Evolutionary conservation across 2,888 invertebrate species (phyloP).

Genomic region (Drepanosiphum platanoidis): DNA sequence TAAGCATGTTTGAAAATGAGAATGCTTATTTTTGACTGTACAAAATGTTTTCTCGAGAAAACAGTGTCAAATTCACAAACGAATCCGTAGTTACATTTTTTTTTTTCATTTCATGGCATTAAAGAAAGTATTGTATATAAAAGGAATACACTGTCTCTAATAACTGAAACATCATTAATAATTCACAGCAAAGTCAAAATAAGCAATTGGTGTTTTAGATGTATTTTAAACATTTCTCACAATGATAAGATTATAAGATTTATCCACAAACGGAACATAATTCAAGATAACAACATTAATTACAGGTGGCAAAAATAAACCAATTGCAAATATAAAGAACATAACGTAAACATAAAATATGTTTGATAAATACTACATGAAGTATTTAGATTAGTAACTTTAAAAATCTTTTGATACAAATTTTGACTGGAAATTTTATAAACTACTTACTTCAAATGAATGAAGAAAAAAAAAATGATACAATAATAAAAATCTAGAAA

Average conservation of each 20-base stretch:
- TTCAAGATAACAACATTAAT: constrained; percentile 15
- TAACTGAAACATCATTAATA: not conserved
- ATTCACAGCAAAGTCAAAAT: not conserved
- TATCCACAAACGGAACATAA: constrained; percentile 13
- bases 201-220: constrained; percentile 26
- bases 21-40: constrained; percentile 1
- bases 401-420: constrained; percentile 39
- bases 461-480: constrained; percentile 22
- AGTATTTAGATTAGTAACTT: constrained; percentile 41
- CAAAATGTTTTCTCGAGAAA: not conserved
- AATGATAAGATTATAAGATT: constrained; percentile 21
- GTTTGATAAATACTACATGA: constrained; percentile 27
- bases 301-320: constrained; percentile 24
- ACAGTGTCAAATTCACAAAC: not conserved
- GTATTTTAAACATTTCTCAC: constrained; percentile 41
- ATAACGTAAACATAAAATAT: not conserved
- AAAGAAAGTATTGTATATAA: not conserved
- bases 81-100: not conserved
- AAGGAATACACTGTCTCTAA: not conserved
- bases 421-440: constrained; percentile 16
- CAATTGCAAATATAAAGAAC: constrained; percentile 32
- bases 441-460: constrained; percentile 44
- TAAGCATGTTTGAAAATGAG: not conserved
- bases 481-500: constrained; percentile 54
- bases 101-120: not conserved